Base-by-base conservation (phyloP, 92 coral and sea anemone species). In the Palythoa caribaeorum region DNA sequence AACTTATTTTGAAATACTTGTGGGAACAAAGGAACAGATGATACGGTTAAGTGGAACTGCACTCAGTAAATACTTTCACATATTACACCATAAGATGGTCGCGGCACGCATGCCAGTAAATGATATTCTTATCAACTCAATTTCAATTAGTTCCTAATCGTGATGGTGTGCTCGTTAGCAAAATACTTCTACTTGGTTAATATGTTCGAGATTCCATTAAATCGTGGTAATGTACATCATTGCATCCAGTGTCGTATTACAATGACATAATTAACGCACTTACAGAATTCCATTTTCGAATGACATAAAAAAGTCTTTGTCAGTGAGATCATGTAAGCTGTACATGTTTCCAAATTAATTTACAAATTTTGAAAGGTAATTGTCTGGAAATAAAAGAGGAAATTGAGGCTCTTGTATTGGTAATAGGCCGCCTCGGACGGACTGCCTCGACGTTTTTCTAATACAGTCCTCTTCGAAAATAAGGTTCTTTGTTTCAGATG, bases 91-190 rank as follows among this genome's bases (percentile, higher is more conserved):
- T 28, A 21, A 47, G 39, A 48, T 35, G 9, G 38, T 77, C 50
- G 11, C 39, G 62, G 73, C 76, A 81, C 47, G 62, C 75, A 81
- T 63, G 16, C 8, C 62, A 65, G 13, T 13, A 20, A 51, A 76
- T 20, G 38, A 11, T 40, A 7, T 81, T 28, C 20, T 16, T 65
- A 20, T 65, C 47, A 63, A 63, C 62, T 48, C 57, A 19, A 81
- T 44, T 71, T 81, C 62, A 66, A 81, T 81, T 66, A 44, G 47
- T 47, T 47, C 66, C 62, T 66, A 81, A 81, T 81, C 76, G 47
- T 81, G 40, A 66, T 65, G 66, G 28, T 70, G 17, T 6, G 7
- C 19, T 77, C 28, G 83, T 53, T 77, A 36, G 40, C 38, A 36
- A 36, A 50, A 77, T 74, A 47, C 37, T 47, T 5, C 37, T 1